phyloP scores from a whole-genome alignment of 2,113 vertebrate species.

The Platichthys flesus region DNA sequence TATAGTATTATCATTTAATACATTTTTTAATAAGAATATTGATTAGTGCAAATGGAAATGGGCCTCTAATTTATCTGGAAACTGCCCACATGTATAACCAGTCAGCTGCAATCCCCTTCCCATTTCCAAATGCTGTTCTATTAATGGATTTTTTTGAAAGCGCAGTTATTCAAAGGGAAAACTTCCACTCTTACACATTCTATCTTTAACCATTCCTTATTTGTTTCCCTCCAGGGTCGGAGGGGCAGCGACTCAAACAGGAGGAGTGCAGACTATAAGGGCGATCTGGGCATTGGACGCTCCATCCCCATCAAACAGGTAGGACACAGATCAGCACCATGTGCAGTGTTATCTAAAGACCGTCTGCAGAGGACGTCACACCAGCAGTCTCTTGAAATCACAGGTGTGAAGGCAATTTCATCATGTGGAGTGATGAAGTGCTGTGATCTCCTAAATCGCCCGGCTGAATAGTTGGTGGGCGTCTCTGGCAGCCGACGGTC shows the following conservation, averaged over 20 bases:
- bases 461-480: slow-evolving; percentile 49
- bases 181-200: no score
- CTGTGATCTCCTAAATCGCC: slow-evolving; percentile 9
- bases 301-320: slow-evolving; percentile 96
- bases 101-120: not conserved
- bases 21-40: not conserved
- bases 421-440: slow-evolving; percentile 43
- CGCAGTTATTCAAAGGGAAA: not conserved
- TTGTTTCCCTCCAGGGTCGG: slow-evolving; percentile 84
- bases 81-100: not conserved
- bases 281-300: slow-evolving; percentile 87
- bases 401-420: slow-evolving; percentile 39
- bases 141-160: slow-evolving; percentile 1
- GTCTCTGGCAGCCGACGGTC: slow-evolving; percentile 45
- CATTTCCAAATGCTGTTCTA: not conserved
- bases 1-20: not conserved
- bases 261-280: slow-evolving; percentile 88
- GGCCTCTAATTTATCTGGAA: not conserved
- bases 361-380: slow-evolving; percentile 35
- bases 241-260: slow-evolving; percentile 94
- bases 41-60: slow-evolving; percentile 6
- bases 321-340: slow-evolving; percentile 43
- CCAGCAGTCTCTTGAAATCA: slow-evolving; percentile 24
- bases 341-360: slow-evolving; percentile 21
- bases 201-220: no score